Evolutionary conservation across 2,888 invertebrate species (phyloP), one percentile per base, ranked within the genome.

Genomic region (Capitulum mitella): DNA sequence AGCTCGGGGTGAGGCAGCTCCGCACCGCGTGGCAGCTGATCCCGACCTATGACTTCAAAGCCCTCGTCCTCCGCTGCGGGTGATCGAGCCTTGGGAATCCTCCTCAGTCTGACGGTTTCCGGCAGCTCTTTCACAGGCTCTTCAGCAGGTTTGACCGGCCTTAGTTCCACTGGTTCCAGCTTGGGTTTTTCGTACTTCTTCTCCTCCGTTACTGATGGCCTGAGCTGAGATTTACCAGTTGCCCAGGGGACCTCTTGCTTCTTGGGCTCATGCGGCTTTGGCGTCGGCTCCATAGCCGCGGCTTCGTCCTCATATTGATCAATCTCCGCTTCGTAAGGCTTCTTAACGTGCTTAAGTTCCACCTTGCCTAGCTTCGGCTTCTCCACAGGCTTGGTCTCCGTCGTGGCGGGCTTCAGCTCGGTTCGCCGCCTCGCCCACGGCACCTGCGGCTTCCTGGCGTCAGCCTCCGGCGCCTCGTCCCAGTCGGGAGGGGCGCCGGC

Each of bases 121-220:
- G 16, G 51, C 2, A 19, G 22, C 5, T 51, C 51, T 19, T 51
- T 51, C 5, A 0, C 22, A 1, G 70, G 37, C 1, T 0, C 70
- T 61, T 74, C 12, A 14, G 19, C 16, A 19, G 6, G 29, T 58
- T 80, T 78, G 22, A 34, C 34, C 22, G 40, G 77, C 51, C 70
- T 51, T 22, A 70, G 40, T 32, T 70, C 37, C 40, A 74, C 43
- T 29, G 54, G 19, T 16, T 77, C 48, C 77, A 70, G 51, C 64
- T 70, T 58, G 19, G 32, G 74, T 34, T 79, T 77, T 46, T 78
- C 80, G 61, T 22, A n/a, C 22, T 74, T 37, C 48, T 70, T 78
- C 34, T 76, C 51, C 64, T 58, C 48, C n/a, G 46, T 34, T 64
- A 76, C 61, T n/a, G 70, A 22, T 16, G 70, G 37, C 10, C 19